phyloP scores from a whole-genome alignment of 2,888 invertebrate genomes.

The Caenorhabditis sp. region DNA sequence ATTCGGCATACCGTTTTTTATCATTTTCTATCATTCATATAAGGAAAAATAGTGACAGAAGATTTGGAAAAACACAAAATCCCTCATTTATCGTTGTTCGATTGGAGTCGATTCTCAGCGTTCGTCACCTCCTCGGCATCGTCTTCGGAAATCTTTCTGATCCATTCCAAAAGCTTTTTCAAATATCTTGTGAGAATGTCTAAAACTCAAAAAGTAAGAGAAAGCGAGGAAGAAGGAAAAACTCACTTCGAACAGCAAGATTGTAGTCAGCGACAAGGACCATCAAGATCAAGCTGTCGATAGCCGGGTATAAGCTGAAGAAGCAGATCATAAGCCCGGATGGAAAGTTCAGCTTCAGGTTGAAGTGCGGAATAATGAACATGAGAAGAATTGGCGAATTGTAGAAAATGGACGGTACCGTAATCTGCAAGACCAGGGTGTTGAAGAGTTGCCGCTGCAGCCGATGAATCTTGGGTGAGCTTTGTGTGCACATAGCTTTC shows the following conservation, averaged over 20 bases:
- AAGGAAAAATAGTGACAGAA: too few relatives aligned
- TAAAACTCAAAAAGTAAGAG: too few relatives aligned
- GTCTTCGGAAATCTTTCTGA: too few relatives aligned
- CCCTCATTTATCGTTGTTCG: too few relatives aligned
- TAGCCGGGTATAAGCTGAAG: constrained; percentile 24
- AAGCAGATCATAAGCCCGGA: constrained; percentile 15
- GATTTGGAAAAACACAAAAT: too few relatives aligned
- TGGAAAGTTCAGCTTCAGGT: background rate
- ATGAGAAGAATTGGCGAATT: background rate
- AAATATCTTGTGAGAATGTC: too few relatives aligned
- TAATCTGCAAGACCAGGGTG: background rate
- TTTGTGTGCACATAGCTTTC: background rate
- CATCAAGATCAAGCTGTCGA: constrained; percentile 26
- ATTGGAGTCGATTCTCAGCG: too few relatives aligned
- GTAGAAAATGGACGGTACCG: background rate
- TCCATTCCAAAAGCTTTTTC: too few relatives aligned
- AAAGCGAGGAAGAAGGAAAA: too few relatives aligned
- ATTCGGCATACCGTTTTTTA: too few relatives aligned
- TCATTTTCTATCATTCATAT: too few relatives aligned
- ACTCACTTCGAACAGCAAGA: background rate
- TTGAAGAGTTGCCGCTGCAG: background rate
- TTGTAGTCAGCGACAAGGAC: constrained; percentile 18
- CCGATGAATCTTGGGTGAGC: background rate
- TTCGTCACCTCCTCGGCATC: too few relatives aligned
- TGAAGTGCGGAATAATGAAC: background rate